phyloP scores from a whole-genome alignment of 2,113 vertebrate species.

The Theristicus caerulescens region DNA sequence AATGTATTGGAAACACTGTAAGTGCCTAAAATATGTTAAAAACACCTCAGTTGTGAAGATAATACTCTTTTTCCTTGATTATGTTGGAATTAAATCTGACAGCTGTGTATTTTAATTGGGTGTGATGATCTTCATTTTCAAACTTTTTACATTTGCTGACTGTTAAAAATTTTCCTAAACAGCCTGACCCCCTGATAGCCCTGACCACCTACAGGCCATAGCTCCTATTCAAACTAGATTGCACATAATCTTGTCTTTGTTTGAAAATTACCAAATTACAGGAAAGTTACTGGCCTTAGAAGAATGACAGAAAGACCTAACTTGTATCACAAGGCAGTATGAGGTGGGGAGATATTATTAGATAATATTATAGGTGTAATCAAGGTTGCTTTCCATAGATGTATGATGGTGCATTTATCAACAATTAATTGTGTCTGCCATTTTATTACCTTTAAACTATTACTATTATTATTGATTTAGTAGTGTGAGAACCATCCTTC shows the following conservation, averaged over 20 bases:
- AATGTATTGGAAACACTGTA: background rate
- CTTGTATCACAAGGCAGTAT: background rate
- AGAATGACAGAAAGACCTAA: background rate
- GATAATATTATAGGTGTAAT: background rate
- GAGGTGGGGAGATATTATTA: background rate
- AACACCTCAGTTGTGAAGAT: background rate
- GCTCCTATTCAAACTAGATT: background rate
- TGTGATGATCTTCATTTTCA: background rate
- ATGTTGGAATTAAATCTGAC: background rate
- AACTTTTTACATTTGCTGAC: background rate
- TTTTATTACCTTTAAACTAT: background rate
- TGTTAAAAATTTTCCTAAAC: background rate
- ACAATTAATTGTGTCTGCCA: background rate
- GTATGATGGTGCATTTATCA: background rate
- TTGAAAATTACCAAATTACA: background rate
- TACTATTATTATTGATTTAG: background rate
- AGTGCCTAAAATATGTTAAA: background rate
- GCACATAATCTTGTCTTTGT: background rate
- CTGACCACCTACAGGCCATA: background rate
- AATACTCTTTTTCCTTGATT: background rate
- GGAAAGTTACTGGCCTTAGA: background rate
- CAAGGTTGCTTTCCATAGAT: background rate
- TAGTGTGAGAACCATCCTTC: background rate
- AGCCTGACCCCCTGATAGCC: background rate
- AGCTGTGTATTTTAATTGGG: conserved; percentile 30